Percentiles rank a stretch among this genome's conserved stretches.
Evolutionary conservation across 2,888 invertebrate genomes (phyloP).

Genomic region (Clitarchus hookeri): DNA sequence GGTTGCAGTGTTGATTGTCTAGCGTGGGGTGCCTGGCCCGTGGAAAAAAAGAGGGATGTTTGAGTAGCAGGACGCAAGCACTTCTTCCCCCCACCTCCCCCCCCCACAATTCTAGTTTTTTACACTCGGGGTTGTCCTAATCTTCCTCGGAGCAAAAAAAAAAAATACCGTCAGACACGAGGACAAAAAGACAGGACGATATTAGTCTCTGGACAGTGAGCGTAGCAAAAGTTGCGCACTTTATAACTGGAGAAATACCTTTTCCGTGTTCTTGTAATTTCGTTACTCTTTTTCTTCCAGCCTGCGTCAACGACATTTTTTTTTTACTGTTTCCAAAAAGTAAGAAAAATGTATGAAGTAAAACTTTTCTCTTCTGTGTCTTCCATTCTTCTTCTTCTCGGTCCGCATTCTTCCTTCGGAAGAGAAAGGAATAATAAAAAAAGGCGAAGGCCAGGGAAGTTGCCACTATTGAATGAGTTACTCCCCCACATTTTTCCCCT

Average conservation of each 20-base stretch:
- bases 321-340: background rate
- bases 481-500: background rate
- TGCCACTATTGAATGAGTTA: slow-evolving; percentile 5
- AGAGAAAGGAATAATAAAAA: slow-evolving; percentile 14
- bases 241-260: slow-evolving; percentile 14
- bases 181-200: background rate
- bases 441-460: background rate
- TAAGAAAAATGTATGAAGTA: background rate
- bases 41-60: background rate
- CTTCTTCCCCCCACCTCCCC: background rate
- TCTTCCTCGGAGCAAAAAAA: background rate
- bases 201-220: background rate
- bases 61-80: background rate
- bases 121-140: background rate
- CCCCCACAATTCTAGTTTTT: no score
- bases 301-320: background rate
- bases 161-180: background rate
- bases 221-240: background rate
- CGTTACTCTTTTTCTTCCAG: background rate
- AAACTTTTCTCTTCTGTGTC: slow-evolving; percentile 5
- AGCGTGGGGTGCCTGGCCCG: background rate
- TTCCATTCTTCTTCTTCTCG: slow-evolving; percentile 9
- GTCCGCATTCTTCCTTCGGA: background rate
- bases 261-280: slow-evolving; percentile 14
- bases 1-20: background rate